phyloP scores from a whole-genome alignment of 1,140 invertebrate genomes.

The Tetraneura akinire region DNA sequence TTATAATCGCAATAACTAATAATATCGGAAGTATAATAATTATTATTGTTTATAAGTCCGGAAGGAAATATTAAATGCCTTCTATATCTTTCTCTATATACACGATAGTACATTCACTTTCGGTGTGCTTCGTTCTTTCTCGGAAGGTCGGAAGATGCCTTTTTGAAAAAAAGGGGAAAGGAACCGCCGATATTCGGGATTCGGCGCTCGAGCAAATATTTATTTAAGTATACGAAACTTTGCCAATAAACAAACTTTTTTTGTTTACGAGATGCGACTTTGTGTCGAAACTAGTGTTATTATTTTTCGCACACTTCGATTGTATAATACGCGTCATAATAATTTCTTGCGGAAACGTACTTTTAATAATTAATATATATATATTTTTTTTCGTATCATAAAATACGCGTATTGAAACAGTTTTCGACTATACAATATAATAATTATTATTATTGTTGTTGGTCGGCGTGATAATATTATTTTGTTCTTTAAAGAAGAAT shows the following conservation, averaged over 20 bases:
- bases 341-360: background rate
- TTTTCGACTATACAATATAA: too few species aligned
- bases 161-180: background rate
- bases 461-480: too few species aligned
- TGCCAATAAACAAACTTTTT: slow-evolving; percentile 47
- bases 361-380: background rate
- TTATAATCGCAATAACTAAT: slow-evolving; percentile 32
- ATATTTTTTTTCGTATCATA: too few species aligned
- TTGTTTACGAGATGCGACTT: background rate
- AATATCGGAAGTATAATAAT: slow-evolving; percentile 28
- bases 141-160: too few species aligned
- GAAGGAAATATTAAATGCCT: slow-evolving; percentile 34
- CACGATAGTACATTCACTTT: too few species aligned
- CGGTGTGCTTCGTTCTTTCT: too few species aligned
- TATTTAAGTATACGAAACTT: slow-evolving; percentile 43
- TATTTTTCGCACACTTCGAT: background rate
- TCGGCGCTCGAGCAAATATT: slow-evolving; percentile 27
- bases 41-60: slow-evolving; percentile 33
- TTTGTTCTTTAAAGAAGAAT: too few species aligned
- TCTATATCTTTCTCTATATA: too few species aligned
- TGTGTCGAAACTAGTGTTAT: slow-evolving; percentile 8
- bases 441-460: too few species aligned
- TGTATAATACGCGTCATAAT: background rate
- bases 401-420: too few species aligned
- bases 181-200: too few species aligned